These are phyloP conservation scores for Pteruthius melanotis DNA, from an alignment of 2,113 vertebrate genomes.

Conservation along the genomic window DNA sequence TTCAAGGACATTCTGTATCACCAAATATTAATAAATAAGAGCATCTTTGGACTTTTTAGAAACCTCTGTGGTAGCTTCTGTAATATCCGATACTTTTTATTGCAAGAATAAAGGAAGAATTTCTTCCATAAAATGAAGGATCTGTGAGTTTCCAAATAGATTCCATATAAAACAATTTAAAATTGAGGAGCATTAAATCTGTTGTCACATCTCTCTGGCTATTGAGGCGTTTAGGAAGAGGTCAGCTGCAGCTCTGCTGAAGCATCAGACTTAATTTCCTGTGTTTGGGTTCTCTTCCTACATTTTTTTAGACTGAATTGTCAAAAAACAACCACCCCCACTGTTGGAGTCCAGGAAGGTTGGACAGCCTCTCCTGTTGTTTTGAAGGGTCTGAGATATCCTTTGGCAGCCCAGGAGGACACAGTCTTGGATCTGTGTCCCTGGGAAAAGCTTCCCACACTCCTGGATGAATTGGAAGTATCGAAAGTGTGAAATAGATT, in stretches of 20 bases:
- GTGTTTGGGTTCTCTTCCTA: background rate
- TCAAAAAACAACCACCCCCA: background rate
- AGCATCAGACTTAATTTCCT: slow-evolving; percentile 10
- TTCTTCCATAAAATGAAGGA: background rate
- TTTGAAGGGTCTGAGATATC: no score
- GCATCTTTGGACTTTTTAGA: background rate
- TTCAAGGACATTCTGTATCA: background rate
- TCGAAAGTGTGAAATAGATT: no score
- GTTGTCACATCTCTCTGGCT: background rate
- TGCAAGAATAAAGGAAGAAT: background rate
- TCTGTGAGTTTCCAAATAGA: background rate
- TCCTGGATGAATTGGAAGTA: no score
- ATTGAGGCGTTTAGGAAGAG: background rate
- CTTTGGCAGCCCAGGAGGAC: no score
- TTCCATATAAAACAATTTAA: background rate
- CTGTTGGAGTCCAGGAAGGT: no score
- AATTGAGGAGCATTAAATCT: background rate
- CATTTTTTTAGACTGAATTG: background rate
- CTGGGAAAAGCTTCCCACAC: no score
- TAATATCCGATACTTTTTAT: background rate
- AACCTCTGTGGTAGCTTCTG: background rate
- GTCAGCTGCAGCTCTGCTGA: background rate
- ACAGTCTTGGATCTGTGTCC: no score
- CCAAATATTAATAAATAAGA: background rate
- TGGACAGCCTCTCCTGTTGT: no score